Evolutionary conservation across 30 jellyfish, hydroid and myxozoan species (phyloP), one percentile per base, ranked within the genome.

Genomic region (Hydractinia symbiolongicarpus): DNA sequence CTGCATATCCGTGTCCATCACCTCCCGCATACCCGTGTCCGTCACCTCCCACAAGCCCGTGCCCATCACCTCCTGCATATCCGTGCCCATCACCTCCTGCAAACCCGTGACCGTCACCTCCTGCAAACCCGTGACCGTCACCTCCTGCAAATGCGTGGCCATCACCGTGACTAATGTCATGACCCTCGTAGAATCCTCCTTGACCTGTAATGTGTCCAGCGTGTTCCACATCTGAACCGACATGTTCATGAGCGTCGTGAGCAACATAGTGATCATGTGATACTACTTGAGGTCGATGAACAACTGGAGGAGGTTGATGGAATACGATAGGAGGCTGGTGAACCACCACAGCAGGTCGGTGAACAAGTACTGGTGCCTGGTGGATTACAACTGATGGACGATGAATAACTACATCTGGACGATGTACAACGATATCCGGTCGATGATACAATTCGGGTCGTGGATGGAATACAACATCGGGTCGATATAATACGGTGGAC

Each of bases 391-490:
- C 96, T 61, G 98, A 92, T 64, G 98, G 98, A 67, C 98, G 61
- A 83, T 92, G 98, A 53, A 92, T 92, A 62, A 92, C 98, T 44
- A 92, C 94, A 66, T 92, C 98, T 4, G 98, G 98, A 40, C 98
- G 88, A 76, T 92, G 98, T 8, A 86, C 96, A 61, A 92, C 67
- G 19, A 92, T 87, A 80, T 92, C 98, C 9, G 98, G 98, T 52
- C 98, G 86, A 76, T 92, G 98, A 67, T 92, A 86, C 55, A 92
- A 60, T 83, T 92, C 98, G 49, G 98, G 98, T 53, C 98, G 81
- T 58, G 96, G 98, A 76, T 92, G 98, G 82, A 86, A 92, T 19
- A 92, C 87, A 15, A 92, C 94, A 67, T 92, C 98, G 8, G 98
- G 98, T 83, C 98, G 64, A 54, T 83, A 91, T 21, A 92, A 87